Evolutionary conservation across 1,140 invertebrate species (phyloP), one percentile per base, ranked within the genome.

Genomic region (Phocides pigmalion): DNA sequence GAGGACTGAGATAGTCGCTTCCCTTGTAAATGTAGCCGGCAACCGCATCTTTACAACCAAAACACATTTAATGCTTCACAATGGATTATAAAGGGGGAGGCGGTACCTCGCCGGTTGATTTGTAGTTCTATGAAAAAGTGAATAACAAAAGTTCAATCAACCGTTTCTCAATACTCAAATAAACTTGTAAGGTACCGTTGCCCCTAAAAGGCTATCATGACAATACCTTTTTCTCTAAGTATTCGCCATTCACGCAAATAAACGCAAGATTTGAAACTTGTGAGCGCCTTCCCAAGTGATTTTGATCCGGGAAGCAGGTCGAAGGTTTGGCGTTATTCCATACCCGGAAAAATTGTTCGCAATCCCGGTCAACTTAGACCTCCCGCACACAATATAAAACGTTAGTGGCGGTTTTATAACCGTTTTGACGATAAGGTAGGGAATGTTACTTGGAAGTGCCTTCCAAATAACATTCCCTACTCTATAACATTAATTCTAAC

Each of bases 241-340:
- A 58, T 58, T 58, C 53, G 39, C 12, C 35, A 56, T 56, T 56
- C 39, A 44, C 32, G 39, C 39, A 58, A 58, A 58, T 58, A 58
- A 58, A 58, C 39, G 53, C 12, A 20, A 56, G 51, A 56, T 56
- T 56, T 56, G 53, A 41, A 58, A 44, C 53, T 58, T 58, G 39
- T 44, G 53, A 44, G 53, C 41, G 32, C 53, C 53, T 44, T 58
- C 32, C 41, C 39, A 25, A 58, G 20, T 42, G 53, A 58, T 58
- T 58, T 44, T 20, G 32, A 58, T 44, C 22, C 53, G 39, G 41
- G 16, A 44, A 58, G 46, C 42, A 56, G 51, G 35, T 25, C 53
- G 12, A 49, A 49, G 46, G 53, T 58, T 22, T 28, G 25, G 25
- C 17, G 12, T 58, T 44, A 58, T 44, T 41, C 53, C n/a, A 41